phyloP scores from a whole-genome alignment of 2,113 vertebrate species.

The Morone chrysops region DNA sequence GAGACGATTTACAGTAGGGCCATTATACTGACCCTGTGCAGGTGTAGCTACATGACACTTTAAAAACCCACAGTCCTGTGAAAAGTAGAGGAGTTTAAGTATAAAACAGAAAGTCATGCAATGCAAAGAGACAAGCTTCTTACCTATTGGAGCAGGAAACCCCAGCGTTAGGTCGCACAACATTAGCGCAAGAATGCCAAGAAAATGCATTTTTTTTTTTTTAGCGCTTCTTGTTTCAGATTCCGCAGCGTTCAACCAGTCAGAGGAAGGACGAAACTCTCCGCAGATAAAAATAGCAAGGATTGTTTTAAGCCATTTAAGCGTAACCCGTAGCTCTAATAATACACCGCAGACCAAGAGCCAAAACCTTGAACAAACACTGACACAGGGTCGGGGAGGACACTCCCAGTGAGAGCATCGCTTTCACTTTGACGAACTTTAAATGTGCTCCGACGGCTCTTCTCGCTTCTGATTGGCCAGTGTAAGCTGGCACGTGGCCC shows the following conservation, averaged over 20 bases:
- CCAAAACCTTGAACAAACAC: neutral
- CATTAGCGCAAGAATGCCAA: constrained; percentile 5
- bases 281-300: neutral
- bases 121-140: constrained; percentile 12
- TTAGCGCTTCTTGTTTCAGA: neutral
- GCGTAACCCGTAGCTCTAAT: neutral
- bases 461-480: no score
- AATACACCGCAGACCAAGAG: neutral
- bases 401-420: no score
- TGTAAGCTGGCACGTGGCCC: no score
- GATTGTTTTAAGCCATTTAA: constrained; percentile 46
- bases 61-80: no score
- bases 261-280: neutral
- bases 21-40: neutral
- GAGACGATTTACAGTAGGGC: neutral
- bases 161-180: neutral
- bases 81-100: neutral
- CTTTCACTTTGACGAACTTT: no score
- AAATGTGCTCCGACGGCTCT: no score
- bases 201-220: constrained; percentile 34
- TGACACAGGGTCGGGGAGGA: neutral
- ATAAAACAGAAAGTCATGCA: neutral
- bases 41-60: neutral
- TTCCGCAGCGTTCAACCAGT: neutral
- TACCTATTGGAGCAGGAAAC: constrained; percentile 59